Evolutionary conservation across 2,888 invertebrate genomes (phyloP), one percentile per base, ranked within the genome.

Genomic region (Netelia virgata): DNA sequence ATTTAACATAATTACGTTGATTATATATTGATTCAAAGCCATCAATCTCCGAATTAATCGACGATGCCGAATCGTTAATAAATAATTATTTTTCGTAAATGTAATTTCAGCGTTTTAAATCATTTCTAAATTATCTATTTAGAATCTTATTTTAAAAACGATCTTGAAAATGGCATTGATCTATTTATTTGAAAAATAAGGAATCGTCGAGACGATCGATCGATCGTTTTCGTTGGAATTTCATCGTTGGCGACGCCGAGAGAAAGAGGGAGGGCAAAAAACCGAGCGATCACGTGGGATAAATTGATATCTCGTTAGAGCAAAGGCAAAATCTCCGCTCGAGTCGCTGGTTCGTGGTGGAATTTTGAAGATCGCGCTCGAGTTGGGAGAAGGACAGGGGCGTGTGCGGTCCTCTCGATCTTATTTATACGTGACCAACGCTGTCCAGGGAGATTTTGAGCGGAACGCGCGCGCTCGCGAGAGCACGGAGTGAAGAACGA

Each of bases 391-490:
- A 70, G 23, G 87, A 89, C 88, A 88, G 82, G 86, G 90, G 87
- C 87, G 87, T 87, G 81, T 82, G 87, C 83, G 85, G 84, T 86
- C 85, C n/a, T 43, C 55, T 63, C 47, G 68, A 82, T 69, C 66
- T 70, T 18, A 85, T 83, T 70, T 18, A 85, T 83, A 89, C 88
- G 89, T 88, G 90, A 91, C 89, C 89, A 88, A 89, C 82, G n/a
- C 87, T 89, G 88, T 90, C 89, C 87, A 90, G 86, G 88, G 53
- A 72, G 69, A 78, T 82, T 53, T 87, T 80, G 77, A 84, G 78
- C 41, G 66, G 43, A 76, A 75, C 20, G 76, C 63, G 50, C 70
- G 10, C 75, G 64, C 66, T n/a, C n/a, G n/a, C n/a, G 57, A 61
- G 61, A 72, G 11, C 14, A 47, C 47, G 3, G 47, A 57, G 61